Evolutionary conservation across 1,140 invertebrate genomes (phyloP), one percentile per base, ranked within the genome.

Genomic region (Meloidogyne hapla): DNA sequence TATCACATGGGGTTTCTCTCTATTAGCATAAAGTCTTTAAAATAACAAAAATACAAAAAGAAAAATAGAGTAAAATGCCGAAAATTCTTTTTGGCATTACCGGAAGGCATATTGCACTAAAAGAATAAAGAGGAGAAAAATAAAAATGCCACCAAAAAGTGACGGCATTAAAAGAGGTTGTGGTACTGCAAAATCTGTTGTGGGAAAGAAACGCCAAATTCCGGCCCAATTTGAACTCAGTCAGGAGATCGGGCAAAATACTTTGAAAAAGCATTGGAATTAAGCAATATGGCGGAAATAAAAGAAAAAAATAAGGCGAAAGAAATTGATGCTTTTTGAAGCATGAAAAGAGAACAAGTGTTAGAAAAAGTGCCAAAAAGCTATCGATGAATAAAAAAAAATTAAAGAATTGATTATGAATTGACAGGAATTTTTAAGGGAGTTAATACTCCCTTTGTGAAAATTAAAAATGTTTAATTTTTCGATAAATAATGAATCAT

Each of bases 281-380:
- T 56, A 56, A 21, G 48, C 48, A 56, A 56, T 56, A 56, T 56
- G 18, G 48, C 48, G 48, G 48, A 56, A 56, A 56, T 56, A 56
- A 56, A 56, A 56, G 13, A 48, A 56, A 56, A 56, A n/a, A 56
- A 1, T n/a, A n/a, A n/a, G 18, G 1, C 1, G 48, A 21, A 8
- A 56, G 48, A 56, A 56, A 56, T 33, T 33, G 33, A 56, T 56
- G 48, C 48, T 56, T n/a, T 56, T 56, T 21, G 48, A 56, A 56
- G 48, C 48, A 18, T 56, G 48, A 56, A 56, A 56, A 56, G 48
- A 56, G 48, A 56, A 56, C 48, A 56, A 56, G 48, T n/a, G 48
- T 56, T 56, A n/a, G 18, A 56, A 56, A 56, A 56, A 56, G 48
- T 56, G 48, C 48, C 48, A 56, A 56, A 48, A 21, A 56, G 18